phyloP scores from a whole-genome alignment of 2,888 invertebrate genomes.

The Pristionchus exspectatus region DNA sequence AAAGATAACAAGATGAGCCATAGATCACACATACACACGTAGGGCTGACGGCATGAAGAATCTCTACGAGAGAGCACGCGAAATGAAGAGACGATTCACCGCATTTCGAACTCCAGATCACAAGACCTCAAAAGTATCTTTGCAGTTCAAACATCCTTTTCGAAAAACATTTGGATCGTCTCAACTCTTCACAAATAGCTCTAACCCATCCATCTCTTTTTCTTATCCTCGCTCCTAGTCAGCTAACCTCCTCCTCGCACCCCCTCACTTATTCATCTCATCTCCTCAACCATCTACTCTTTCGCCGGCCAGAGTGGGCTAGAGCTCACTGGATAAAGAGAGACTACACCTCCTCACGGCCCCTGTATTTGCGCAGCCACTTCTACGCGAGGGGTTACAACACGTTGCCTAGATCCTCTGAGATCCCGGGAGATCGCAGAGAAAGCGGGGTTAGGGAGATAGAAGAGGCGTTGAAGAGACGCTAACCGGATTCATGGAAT shows the following conservation, averaged over 20 bases:
- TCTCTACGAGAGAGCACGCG: too few species aligned
- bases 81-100: too few species aligned
- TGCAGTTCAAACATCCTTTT: constrained; percentile 10
- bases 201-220: background rate
- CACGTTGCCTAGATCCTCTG: background rate
- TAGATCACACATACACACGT: too few species aligned
- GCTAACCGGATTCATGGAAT: constrained; percentile 35
- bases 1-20: too few species aligned
- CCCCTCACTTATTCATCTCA: background rate
- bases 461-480: too few species aligned
- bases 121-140: background rate
- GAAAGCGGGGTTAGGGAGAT: background rate
- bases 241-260: background rate
- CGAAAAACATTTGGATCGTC: background rate
- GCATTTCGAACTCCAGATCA: background rate
- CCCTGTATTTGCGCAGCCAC: constrained; percentile 24
- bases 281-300: background rate
- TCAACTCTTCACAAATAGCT: constrained; percentile 34
- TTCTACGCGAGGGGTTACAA: constrained; percentile 36
- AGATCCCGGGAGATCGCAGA: constrained; percentile 29
- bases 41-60: too few species aligned
- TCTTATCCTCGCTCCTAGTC: background rate
- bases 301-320: background rate
- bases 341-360: constrained; percentile 20
- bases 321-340: background rate